phyloP scores from a whole-genome alignment of 2,797 vertebrate genomes.

The Trichosurus vulpecula region DNA sequence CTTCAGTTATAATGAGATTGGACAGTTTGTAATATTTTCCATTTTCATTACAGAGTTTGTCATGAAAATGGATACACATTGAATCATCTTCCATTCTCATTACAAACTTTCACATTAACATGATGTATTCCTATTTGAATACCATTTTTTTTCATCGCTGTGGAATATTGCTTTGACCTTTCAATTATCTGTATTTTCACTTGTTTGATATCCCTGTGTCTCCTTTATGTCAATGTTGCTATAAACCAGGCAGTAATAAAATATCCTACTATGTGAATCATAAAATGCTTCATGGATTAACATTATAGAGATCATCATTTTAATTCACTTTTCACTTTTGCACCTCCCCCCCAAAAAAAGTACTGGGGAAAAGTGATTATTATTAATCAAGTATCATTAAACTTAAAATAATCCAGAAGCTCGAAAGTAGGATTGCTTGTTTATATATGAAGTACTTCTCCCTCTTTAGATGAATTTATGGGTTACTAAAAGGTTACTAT shows the following conservation, averaged over 20 bases:
- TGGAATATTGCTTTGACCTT: conserved; percentile 33
- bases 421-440: neutral
- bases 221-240: neutral
- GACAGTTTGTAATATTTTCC: conserved; percentile 41
- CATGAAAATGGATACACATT: conserved; percentile 28
- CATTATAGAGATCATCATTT: neutral
- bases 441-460: neutral
- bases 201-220: neutral
- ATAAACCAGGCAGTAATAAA: neutral
- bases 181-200: conserved; percentile 8
- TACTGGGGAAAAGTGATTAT: neutral
- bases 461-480: neutral
- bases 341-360: neutral
- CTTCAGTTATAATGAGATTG: conserved; percentile 24
- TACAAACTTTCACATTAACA: conserved; percentile 53
- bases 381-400: neutral
- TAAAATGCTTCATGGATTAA: neutral
- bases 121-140: conserved; percentile 34
- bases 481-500: neutral
- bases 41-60: conserved; percentile 53
- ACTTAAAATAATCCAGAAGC: neutral
- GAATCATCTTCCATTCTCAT: conserved; percentile 40
- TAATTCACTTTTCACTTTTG: neutral
- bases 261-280: neutral
- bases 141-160: neutral